Conservation (phyloP, 2,888 invertebrate genomes). For the Zygogramma bicolorata region DNA sequence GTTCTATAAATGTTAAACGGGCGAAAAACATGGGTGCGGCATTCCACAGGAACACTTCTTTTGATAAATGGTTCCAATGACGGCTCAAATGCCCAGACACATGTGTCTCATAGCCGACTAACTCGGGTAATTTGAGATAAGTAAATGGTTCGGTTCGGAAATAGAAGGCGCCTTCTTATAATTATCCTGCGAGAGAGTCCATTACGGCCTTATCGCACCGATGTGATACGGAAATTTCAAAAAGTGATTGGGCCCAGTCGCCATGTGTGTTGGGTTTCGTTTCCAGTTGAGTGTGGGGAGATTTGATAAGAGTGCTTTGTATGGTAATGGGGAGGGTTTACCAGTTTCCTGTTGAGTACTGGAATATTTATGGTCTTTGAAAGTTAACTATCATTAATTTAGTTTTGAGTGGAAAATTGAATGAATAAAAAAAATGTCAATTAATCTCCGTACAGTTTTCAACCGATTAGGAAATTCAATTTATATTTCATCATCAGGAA, state of each 20-base stretch:
- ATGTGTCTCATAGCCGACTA: slow-evolving; percentile 37
- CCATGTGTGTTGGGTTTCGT: slow-evolving; percentile 26
- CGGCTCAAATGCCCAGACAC: slow-evolving; percentile 30
- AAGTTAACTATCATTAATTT: too few relatives aligned
- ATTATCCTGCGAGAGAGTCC: slow-evolving; percentile 41
- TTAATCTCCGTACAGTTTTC: too few relatives aligned
- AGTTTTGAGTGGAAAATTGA: too few relatives aligned
- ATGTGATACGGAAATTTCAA: slow-evolving; percentile 36
- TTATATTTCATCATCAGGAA: too few relatives aligned
- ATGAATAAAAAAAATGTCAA: too few relatives aligned
- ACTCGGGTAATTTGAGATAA: slow-evolving; percentile 45
- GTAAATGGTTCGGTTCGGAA: slow-evolving; percentile 42
- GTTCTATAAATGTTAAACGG: slow-evolving; percentile 40
- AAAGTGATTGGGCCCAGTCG: slow-evolving; percentile 29
- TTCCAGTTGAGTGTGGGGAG: slow-evolving; percentile 18
- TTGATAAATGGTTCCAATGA: slow-evolving; percentile 42
- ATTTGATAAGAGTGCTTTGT: slow-evolving; percentile 31
- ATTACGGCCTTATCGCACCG: slow-evolving; percentile 40
- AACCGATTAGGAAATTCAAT: too few relatives aligned
- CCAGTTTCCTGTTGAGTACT: background rate
- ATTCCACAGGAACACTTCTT: slow-evolving; percentile 32
- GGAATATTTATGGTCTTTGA: background rate
- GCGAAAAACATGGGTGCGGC: slow-evolving; percentile 32
- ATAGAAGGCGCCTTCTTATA: slow-evolving; percentile 47
- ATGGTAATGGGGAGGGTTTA: background rate